A percentile compares a stretch with the other conserved stretches of the same genome.
phyloP scores from a whole-genome alignment of 2,113 vertebrate species.

The Sceloporus tristichus region DNA sequence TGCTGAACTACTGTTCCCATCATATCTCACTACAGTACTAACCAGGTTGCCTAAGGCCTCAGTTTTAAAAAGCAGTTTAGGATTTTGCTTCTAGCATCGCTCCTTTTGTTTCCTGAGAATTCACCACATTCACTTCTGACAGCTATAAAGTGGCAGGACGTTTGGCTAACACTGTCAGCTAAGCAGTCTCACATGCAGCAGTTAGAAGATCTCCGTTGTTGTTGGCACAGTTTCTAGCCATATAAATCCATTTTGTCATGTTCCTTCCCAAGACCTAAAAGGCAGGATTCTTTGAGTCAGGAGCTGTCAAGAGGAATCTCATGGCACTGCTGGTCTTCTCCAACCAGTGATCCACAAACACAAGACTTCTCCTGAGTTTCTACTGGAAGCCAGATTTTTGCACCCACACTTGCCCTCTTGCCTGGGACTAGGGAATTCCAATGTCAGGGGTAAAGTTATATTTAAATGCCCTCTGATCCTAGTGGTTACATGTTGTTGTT shows the following conservation, averaged over 20 bases:
- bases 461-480: too few species aligned
- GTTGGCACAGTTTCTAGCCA: not conserved
- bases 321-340: not conserved
- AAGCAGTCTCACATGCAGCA: not conserved
- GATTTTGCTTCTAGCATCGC: not conserved
- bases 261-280: not conserved
- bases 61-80: not conserved
- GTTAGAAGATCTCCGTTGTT: not conserved
- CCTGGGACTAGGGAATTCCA: not conserved
- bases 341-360: too few species aligned
- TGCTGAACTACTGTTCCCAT: too few species aligned
- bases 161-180: not conserved
- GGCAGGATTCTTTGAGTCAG: not conserved
- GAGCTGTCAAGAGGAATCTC: not conserved
- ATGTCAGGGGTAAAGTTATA: not conserved
- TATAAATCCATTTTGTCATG: not conserved
- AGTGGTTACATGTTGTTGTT: too few species aligned
- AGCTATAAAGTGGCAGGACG: not conserved
- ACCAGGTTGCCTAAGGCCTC: too few species aligned
- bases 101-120: not conserved
- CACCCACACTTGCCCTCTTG: not conserved
- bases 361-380: not conserved
- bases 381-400: not conserved
- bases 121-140: too few species aligned
- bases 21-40: too few species aligned